Conservation (phyloP, 2,888 invertebrate genomes). For the Herminia tarsipennalis region DNA sequence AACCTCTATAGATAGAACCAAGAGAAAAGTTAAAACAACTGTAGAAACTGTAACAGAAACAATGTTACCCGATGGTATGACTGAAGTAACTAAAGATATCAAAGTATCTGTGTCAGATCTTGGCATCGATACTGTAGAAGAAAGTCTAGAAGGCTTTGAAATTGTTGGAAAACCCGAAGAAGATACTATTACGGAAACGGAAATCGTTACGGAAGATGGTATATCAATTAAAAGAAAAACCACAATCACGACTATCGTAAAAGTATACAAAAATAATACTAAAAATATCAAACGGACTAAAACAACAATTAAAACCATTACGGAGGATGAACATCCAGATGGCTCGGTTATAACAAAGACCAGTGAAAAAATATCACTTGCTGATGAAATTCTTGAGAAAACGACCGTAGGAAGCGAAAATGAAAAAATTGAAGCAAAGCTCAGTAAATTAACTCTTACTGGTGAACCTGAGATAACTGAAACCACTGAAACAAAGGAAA, state of each 20-base stretch:
- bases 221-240: conserved; percentile 63
- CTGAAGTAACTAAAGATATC: conserved; percentile 74
- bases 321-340: conserved; percentile 76
- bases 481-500: conserved; percentile 46
- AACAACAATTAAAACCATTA: conserved; percentile 62
- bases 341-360: conserved; percentile 71
- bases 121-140: conserved; percentile 44
- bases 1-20: conserved; percentile 57
- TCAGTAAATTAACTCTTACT: conserved; percentile 36
- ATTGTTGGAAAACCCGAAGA: conserved; percentile 55
- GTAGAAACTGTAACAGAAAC: conserved; percentile 74
- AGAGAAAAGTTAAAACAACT: conserved; percentile 73
- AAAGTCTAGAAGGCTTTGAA: conserved; percentile 54
- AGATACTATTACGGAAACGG: conserved; percentile 52
- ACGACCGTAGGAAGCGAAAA: too few species aligned
- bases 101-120: conserved; percentile 72
- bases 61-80: conserved; percentile 65
- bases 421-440: conserved; percentile 6
- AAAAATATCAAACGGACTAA: conserved; percentile 60
- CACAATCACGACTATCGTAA: conserved; percentile 58
- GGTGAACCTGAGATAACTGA: conserved; percentile 51
- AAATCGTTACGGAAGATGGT: conserved; percentile 61
- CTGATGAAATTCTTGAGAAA: conserved; percentile 55
- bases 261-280: conserved; percentile 55
- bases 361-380: conserved; percentile 68